Percentiles rank a stretch among this genome's conserved stretches.
These are phyloP conservation scores for Drosophila littoralis DNA, from an alignment of 1,140 invertebrate genomes.

Conservation along the genomic window DNA sequence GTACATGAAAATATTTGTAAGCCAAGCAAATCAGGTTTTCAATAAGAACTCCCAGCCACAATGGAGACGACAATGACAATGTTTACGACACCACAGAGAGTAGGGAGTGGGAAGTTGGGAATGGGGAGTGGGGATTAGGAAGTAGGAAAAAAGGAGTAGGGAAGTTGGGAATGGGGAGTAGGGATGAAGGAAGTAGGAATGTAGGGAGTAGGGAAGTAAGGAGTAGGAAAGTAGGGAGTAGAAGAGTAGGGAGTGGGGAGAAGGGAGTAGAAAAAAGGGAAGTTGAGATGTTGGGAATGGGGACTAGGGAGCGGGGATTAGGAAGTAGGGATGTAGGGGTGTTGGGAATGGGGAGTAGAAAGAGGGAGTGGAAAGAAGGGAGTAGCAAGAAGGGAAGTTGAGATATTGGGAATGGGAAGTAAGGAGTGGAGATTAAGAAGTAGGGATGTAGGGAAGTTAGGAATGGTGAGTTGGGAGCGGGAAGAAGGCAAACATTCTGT, in stretches of 20 bases:
- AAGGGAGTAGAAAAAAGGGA: background rate
- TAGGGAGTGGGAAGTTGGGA: background rate
- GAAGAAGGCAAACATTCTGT: constrained; percentile 20
- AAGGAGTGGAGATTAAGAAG: constrained; percentile 12
- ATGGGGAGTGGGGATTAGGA: too few species aligned
- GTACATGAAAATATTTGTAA: constrained; percentile 46
- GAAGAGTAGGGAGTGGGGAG: constrained; percentile 9
- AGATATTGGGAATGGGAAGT: too few species aligned
- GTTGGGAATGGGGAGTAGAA: too few species aligned
- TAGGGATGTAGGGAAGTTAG: too few species aligned
- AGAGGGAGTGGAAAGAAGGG: too few species aligned
- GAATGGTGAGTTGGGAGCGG: too few species aligned
- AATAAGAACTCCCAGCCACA: constrained; percentile 60
- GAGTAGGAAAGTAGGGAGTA: too few species aligned
- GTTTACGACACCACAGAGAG: constrained; percentile 43
- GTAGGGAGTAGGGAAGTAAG: too few species aligned
- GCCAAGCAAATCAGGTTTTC: constrained; percentile 63
- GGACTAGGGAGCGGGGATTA: too few species aligned
- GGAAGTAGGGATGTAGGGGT: constrained; percentile 27
- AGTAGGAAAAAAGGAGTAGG: background rate
- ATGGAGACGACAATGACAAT: constrained; percentile 23
- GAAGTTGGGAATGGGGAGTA: background rate
- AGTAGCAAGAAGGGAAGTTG: too few species aligned
- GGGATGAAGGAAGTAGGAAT: too few species aligned
- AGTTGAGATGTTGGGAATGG: too few species aligned